Evolutionary conservation across 2,113 vertebrate species (phyloP), one percentile per base, ranked within the genome.

Genomic region (Catagonus wagneri): DNA sequence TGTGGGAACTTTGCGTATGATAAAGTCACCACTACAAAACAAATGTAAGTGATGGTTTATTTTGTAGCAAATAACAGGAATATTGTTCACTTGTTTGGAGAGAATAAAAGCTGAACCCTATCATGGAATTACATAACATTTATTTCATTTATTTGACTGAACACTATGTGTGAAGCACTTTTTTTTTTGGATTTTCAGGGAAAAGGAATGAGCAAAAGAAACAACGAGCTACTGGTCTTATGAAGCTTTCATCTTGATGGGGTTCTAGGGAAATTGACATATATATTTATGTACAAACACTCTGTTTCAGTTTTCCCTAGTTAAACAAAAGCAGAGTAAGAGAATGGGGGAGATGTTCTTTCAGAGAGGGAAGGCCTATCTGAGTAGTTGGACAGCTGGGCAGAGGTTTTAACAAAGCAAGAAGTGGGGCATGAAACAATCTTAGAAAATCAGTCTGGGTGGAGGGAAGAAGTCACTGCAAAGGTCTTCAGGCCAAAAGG

Each of bases 61-160:
- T 90, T 84, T 85, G 12, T 78, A 58, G 36, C 4, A 32, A 68
- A 65, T 74, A 27, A 27, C 60, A 78, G 25, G 29, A 60, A 72
- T 61, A 75, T 29, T 76, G 29, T 54, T 85, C 50, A 66, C 72
- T 80, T 84, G 65, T 83, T 80, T 52, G 66, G 61, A 71, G 39
- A 25, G 58, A 16, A 52, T 39, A 94, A 71, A 83, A 86, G 16
- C 23, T 63, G 36, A 68, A n/a, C 65, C 5, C 14, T 9, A 86
- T 52, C 36, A 25, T 54, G 32, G 81, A 96, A 81, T 84, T 14
- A 36, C 23, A 32, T 89, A 65, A 85, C 83, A 34, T 23, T 13
- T 54, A 63, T 81, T 86, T 90, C n/a, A 50, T 90, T 71, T 94
- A 83, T 79, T 91, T 92, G 89, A 44, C 56, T 58, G n/a, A 76